phyloP scores from a whole-genome alignment of 2,888 invertebrate species.

The Hyles lineata region DNA sequence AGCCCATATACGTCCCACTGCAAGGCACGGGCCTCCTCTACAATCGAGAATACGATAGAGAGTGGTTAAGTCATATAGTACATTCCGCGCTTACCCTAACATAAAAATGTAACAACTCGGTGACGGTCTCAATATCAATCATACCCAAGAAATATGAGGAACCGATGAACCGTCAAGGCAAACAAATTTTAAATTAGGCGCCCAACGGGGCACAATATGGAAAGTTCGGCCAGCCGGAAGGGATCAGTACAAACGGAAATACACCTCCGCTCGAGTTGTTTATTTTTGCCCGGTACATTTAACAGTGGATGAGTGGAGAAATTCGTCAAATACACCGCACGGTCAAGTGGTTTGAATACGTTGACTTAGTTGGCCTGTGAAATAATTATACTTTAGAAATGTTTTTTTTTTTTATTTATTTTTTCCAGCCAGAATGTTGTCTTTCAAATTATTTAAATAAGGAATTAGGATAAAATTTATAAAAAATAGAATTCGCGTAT shows the following conservation, averaged over 20 bases:
- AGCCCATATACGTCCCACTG: too few relatives aligned
- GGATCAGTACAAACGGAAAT: conserved; percentile 56
- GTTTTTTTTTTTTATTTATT: neutral
- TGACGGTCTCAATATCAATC: neutral
- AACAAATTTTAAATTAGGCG: conserved; percentile 69
- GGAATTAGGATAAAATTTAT: too few relatives aligned
- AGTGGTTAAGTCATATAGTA: too few relatives aligned
- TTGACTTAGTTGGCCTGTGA: conserved; percentile 13
- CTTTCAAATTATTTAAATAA: too few relatives aligned
- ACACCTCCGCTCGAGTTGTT: conserved; percentile 58
- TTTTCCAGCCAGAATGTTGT: neutral
- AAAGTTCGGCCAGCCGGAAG: conserved; percentile 66
- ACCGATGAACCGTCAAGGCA: conserved; percentile 64
- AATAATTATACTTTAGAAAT: conserved; percentile 8
- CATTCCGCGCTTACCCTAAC: too few relatives aligned
- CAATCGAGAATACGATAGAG: too few relatives aligned
- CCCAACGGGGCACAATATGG: conserved; percentile 59
- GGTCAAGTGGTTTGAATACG: conserved; percentile 37
- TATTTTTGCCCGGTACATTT: conserved; percentile 56
- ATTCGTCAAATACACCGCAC: conserved; percentile 41
- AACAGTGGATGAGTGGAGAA: conserved; percentile 52
- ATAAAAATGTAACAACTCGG: too few relatives aligned
- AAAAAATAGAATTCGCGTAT: too few relatives aligned
- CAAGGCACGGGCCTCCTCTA: too few relatives aligned
- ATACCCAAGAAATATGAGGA: conserved; percentile 32